Conservation (phyloP, 2,797 vertebrate species). For the Pachyuromys duprasi region DNA sequence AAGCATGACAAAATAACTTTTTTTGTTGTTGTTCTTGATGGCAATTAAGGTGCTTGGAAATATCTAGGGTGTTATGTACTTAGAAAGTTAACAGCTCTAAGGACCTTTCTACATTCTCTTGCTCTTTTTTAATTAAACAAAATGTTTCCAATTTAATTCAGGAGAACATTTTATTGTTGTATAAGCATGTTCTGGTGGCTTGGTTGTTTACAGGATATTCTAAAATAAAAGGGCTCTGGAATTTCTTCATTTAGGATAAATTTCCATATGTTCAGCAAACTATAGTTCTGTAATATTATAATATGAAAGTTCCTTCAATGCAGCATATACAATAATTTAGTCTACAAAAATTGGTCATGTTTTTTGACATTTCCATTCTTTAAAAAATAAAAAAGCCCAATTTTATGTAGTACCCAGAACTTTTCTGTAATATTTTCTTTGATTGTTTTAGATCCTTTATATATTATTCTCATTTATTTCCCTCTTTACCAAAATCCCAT, state of each 20-base stretch:
- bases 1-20: slow-evolving; percentile 88
- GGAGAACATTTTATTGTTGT: slow-evolving; percentile 89
- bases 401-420: slow-evolving; percentile 91
- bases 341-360: slow-evolving; percentile 87
- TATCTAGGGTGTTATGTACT: slow-evolving; percentile 90
- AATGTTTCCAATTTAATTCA: slow-evolving; percentile 89
- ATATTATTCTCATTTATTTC: slow-evolving; percentile 91
- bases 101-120: slow-evolving; percentile 84
- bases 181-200: slow-evolving; percentile 93
- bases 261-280: slow-evolving; percentile 87
- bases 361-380: slow-evolving; percentile 90
- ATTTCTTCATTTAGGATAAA: slow-evolving; percentile 86
- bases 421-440: slow-evolving; percentile 87
- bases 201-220: slow-evolving; percentile 90
- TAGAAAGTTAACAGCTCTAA: slow-evolving; percentile 89
- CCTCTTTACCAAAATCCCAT: slow-evolving; percentile 93
- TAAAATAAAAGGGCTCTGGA: slow-evolving; percentile 87
- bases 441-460: slow-evolving; percentile 89
- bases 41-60: slow-evolving; percentile 88
- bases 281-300: slow-evolving; percentile 83
- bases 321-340: slow-evolving; percentile 86
- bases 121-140: slow-evolving; percentile 82
- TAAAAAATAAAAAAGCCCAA: slow-evolving; percentile 86
- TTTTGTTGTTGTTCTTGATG: slow-evolving; percentile 88
- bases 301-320: slow-evolving; percentile 85